Conservation (phyloP, 2,888 invertebrate genomes). For the Phania funesta region DNA sequence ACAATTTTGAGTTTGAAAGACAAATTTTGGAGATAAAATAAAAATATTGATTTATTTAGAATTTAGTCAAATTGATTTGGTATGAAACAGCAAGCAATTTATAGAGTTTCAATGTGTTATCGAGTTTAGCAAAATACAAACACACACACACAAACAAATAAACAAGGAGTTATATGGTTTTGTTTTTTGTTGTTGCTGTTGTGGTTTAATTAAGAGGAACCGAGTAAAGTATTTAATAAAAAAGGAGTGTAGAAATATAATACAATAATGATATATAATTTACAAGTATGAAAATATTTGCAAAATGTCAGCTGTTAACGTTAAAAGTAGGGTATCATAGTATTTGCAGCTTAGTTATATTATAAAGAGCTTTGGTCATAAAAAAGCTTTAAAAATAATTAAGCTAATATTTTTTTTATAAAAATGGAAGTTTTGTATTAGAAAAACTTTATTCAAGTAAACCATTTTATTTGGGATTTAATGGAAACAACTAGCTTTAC, state of each 20-base stretch:
- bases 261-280: slow-evolving; percentile 19
- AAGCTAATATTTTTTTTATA: background rate
- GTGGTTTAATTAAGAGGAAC: background rate
- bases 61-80: background rate
- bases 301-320: background rate
- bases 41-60: slow-evolving; percentile 47
- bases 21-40: slow-evolving; percentile 45
- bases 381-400: slow-evolving; percentile 33
- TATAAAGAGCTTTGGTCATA: slow-evolving; percentile 28
- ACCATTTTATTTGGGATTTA: slow-evolving; percentile 20
- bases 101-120: slow-evolving; percentile 22
- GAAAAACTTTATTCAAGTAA: slow-evolving; percentile 15
- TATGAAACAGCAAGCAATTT: slow-evolving; percentile 17
- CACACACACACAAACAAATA: slow-evolving; percentile 33
- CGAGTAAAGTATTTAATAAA: background rate
- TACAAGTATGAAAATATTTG: slow-evolving; percentile 3
- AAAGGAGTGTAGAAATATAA: slow-evolving; percentile 4
- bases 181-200: background rate
- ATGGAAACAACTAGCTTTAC: slow-evolving; percentile 10
- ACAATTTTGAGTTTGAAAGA: slow-evolving; percentile 24
- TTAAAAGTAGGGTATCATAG: background rate
- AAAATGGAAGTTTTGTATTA: background rate
- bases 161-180: background rate
- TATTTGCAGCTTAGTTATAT: slow-evolving; percentile 6
- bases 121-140: slow-evolving; percentile 52